phyloP scores from a whole-genome alignment of 2,113 vertebrate species.

The Cinclus mexicanus region DNA sequence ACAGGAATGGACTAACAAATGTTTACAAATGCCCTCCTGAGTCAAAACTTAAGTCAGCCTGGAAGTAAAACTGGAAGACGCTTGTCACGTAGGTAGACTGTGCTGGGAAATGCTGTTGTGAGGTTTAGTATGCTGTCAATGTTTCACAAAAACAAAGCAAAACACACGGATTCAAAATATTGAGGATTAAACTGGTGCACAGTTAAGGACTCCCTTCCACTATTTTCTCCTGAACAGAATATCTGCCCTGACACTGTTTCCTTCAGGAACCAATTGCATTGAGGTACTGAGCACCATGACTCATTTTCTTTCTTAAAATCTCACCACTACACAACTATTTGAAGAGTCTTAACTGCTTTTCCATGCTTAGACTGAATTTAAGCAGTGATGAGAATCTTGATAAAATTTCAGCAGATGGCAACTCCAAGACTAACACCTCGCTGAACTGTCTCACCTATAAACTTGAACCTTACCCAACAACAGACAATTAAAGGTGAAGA shows the following conservation, averaged over 20 bases:
- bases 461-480: not conserved
- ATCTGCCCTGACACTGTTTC: not conserved
- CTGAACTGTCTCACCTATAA: not conserved
- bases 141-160: not conserved
- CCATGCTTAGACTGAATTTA: not conserved
- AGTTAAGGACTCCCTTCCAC: not conserved
- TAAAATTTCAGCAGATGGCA: not conserved
- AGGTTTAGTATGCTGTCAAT: not conserved
- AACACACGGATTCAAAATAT: not conserved
- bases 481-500: not conserved
- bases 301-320: not conserved
- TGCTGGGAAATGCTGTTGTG: not conserved
- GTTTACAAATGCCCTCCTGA: not conserved
- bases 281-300: not conserved
- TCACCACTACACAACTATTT: not conserved
- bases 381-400: not conserved
- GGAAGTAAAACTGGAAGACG: not conserved
- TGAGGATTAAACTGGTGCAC: not conserved
- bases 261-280: not conserved
- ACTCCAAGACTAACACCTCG: not conserved
- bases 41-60: not conserved
- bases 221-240: not conserved
- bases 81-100: fast-evolving
- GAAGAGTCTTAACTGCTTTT: not conserved
- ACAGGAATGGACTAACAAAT: not conserved